Evolutionary conservation across 1,140 invertebrate species (phyloP), one percentile per base, ranked within the genome.

Genomic region (Dysdera silvatica): DNA sequence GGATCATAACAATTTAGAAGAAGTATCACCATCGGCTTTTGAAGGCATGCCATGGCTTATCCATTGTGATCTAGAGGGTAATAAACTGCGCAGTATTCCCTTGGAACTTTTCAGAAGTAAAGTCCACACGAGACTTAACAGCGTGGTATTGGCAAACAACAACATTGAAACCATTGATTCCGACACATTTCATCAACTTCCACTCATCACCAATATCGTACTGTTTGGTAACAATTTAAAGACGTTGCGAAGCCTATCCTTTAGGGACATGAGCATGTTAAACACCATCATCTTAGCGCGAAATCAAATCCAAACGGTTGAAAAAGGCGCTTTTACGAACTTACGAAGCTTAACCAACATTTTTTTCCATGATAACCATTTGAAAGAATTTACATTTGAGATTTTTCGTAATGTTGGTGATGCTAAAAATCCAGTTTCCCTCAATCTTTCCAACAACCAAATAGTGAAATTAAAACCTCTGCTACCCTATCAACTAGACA

Each of bases 51-150:
- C 92, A 66, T 82, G 81, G 49, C 72, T 94, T 14, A 84, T 85
- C 67, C 92, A 92, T 73, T 78, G 92, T 23, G 92, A 92, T 77
- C 74, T 95, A 66, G 89, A 91, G 70, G 89, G 87, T 32, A 94
- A 94, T 75, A 82, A 85, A 55, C 76, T 93, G 75, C 72, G 79
- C 72, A 70, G 81, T 80, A 65, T 83, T 10, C 83, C 85, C 0
- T 72, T 78, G 12, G 81, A 82, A 58, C 75, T 89, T 20, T 85
- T 91, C 65, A 79, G 84, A 70, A 76, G 82, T 2, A 82, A 81
- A 45, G 74, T 85, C 28, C 87, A 91, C 70, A 80, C 81, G n/a
- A 83, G 85, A 68, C 74, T 93, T 32, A 83, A 81, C 41, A 88
- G 91, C 69, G 80, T 92, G 6, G 80, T 87, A 68, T 75, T 91